Evolutionary conservation across 2,888 invertebrate genomes (phyloP).

Genomic region (Endotricha flammealis): DNA sequence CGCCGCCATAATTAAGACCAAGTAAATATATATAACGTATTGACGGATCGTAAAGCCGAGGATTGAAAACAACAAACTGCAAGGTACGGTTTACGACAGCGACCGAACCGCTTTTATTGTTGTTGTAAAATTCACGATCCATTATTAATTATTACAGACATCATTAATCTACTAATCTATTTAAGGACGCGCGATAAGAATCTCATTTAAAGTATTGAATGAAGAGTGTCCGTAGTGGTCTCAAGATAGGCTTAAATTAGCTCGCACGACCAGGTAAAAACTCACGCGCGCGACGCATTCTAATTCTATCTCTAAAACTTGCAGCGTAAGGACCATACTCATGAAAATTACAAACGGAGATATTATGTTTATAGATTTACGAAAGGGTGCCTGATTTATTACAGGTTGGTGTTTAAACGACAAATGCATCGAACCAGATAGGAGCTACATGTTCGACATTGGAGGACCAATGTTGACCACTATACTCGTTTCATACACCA

Average conservation of each 20-base stretch:
- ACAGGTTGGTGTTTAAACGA: slow-evolving; percentile 78
- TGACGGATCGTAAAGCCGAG: slow-evolving; percentile 72
- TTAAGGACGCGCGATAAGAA: slow-evolving; percentile 77
- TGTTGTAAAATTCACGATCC: slow-evolving; percentile 77
- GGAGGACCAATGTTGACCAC: slow-evolving; percentile 73
- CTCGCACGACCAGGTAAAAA: slow-evolving; percentile 24
- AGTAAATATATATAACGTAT: slow-evolving; percentile 70
- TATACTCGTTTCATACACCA: slow-evolving; percentile 48
- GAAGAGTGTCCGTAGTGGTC: slow-evolving; percentile 76
- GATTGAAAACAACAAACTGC: slow-evolving; percentile 73
- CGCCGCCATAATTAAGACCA: slow-evolving; percentile 67
- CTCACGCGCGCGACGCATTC: slow-evolving; percentile 2
- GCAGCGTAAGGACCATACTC: slow-evolving; percentile 20
- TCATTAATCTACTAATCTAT: slow-evolving; percentile 79
- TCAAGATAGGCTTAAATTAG: slow-evolving; percentile 75
- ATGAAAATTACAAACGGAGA: slow-evolving; percentile 15
- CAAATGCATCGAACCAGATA: slow-evolving; percentile 79
- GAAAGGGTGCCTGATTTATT: slow-evolving; percentile 68
- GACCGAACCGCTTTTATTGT: slow-evolving; percentile 72
- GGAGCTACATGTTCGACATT: slow-evolving; percentile 76
- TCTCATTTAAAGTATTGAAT: slow-evolving; percentile 79
- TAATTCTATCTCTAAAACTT: slow-evolving; percentile 19
- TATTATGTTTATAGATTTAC: slow-evolving; percentile 27
- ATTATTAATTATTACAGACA: slow-evolving; percentile 79
- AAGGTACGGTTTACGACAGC: slow-evolving; percentile 67